These are phyloP conservation scores for Drosophila eugracilis DNA, from an alignment of 1,140 invertebrate species.

Conservation along the genomic window DNA sequence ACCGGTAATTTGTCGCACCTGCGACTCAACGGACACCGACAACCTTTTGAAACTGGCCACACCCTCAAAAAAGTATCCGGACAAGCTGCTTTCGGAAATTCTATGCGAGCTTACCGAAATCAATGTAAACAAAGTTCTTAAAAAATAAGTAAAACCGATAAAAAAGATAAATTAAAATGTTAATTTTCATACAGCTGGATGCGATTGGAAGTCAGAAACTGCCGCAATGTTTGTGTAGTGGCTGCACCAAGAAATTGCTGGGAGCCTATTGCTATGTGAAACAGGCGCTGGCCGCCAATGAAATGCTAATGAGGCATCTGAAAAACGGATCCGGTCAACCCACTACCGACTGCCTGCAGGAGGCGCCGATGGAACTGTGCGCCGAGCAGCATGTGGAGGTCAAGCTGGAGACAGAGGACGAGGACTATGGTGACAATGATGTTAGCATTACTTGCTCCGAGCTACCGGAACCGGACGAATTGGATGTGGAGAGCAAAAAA, in stretches of 20 bases:
- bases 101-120: conserved; percentile 66
- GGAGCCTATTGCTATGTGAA: conserved; percentile 65
- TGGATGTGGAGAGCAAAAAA: conserved; percentile 50
- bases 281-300: conserved; percentile 61
- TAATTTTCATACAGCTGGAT: conserved; percentile 27
- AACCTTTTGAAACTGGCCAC: conserved; percentile 56
- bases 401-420: conserved; percentile 68
- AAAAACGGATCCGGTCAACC: conserved; percentile 6
- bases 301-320: conserved; percentile 57
- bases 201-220: conserved; percentile 23
- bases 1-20: conserved; percentile 69
- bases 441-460: conserved; percentile 59
- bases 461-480: conserved; percentile 35
- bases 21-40: conserved; percentile 66
- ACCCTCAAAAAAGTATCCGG: conserved; percentile 67
- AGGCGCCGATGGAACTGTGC: conserved; percentile 67
- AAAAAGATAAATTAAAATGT: neutral
- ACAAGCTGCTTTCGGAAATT: conserved; percentile 64
- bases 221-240: conserved; percentile 60
- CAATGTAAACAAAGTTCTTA: conserved; percentile 39
- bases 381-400: conserved; percentile 73
- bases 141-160: neutral
- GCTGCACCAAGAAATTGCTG: conserved; percentile 57
- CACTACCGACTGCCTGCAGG: conserved; percentile 57
- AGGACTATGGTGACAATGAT: conserved; percentile 50